These are phyloP conservation scores for Oncorhynchus keta DNA, from an alignment of 2,113 vertebrate genomes.

Conservation along the genomic window DNA sequence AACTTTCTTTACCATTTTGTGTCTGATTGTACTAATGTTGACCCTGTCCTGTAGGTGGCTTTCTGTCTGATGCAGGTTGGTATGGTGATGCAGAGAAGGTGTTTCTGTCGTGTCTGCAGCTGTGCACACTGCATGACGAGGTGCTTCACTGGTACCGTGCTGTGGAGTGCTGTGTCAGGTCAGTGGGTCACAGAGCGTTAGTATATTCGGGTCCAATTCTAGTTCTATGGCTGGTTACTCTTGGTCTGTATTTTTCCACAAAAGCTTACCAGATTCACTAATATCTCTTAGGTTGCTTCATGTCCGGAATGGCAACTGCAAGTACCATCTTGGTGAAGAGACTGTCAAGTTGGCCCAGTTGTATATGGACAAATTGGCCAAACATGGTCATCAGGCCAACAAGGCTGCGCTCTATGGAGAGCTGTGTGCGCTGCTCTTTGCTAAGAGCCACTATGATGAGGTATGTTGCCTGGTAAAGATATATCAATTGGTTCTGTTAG, in stretches of 20 bases:
- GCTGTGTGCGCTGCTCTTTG: slow-evolving; percentile 94
- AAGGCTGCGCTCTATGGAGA: slow-evolving; percentile 97
- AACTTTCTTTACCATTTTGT: not conserved
- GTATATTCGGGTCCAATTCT: not conserved
- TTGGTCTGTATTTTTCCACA: not conserved
- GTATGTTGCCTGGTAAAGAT: slow-evolving; percentile 56
- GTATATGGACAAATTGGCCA: slow-evolving; percentile 95
- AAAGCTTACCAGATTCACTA: not conserved
- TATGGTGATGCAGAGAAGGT: slow-evolving; percentile 98
- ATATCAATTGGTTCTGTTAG: not conserved
- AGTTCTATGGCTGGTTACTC: not conserved
- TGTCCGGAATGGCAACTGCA: slow-evolving; percentile 96
- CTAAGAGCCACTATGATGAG: slow-evolving; percentile 99
- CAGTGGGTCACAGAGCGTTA: slow-evolving; percentile 38
- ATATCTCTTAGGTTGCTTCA: slow-evolving; percentile 84
- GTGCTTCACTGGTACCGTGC: slow-evolving; percentile 95
- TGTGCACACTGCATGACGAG: slow-evolving; percentile 94
- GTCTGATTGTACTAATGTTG: not conserved
- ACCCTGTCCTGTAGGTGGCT: slow-evolving; percentile 79
- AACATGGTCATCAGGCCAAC: slow-evolving; percentile 94
- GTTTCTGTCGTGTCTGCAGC: slow-evolving; percentile 94
- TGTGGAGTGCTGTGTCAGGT: slow-evolving; percentile 97
- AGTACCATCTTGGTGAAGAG: slow-evolving; percentile 97
- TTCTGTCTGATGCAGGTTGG: slow-evolving; percentile 97
- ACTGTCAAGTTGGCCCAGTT: slow-evolving; percentile 96